Percentiles rank a stretch among this genome's conserved stretches.
These are phyloP conservation scores for Sepioteuthis lessoniana DNA, from an alignment of 2,888 invertebrate species.

Conservation along the genomic window DNA sequence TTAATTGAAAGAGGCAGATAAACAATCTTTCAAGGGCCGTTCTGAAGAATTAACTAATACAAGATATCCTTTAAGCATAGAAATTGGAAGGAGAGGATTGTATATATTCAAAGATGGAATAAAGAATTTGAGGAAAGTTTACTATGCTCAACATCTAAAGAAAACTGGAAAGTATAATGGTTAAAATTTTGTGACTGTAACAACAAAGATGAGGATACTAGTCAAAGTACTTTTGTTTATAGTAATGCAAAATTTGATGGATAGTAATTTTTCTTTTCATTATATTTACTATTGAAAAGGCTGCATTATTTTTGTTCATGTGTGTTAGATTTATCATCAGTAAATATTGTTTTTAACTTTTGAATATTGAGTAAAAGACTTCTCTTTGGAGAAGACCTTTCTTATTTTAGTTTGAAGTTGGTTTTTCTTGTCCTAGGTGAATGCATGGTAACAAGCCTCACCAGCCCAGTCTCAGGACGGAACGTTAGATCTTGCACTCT, in stretches of 20 bases:
- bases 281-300: neutral
- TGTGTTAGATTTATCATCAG: neutral
- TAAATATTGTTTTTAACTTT: neutral
- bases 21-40: too few species aligned
- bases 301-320: neutral
- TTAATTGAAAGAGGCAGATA: too few species aligned
- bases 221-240: too few species aligned
- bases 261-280: neutral
- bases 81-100: too few species aligned
- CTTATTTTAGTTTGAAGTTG: neutral
- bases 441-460: neutral
- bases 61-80: too few species aligned
- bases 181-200: too few species aligned
- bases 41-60: too few species aligned
- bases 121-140: too few species aligned
- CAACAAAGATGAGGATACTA: too few species aligned
- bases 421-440: constrained; percentile 23
- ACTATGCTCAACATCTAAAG: too few species aligned
- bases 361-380: neutral
- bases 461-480: neutral
- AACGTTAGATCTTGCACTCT: neutral
- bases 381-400: neutral
- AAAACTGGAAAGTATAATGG: too few species aligned
- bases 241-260: neutral
- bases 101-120: too few species aligned